Percentiles rank a stretch among this genome's conserved stretches.
These are phyloP conservation scores for Pristionchus mayeri DNA, from an alignment of 2,888 invertebrate species.

Conservation along the genomic window DNA sequence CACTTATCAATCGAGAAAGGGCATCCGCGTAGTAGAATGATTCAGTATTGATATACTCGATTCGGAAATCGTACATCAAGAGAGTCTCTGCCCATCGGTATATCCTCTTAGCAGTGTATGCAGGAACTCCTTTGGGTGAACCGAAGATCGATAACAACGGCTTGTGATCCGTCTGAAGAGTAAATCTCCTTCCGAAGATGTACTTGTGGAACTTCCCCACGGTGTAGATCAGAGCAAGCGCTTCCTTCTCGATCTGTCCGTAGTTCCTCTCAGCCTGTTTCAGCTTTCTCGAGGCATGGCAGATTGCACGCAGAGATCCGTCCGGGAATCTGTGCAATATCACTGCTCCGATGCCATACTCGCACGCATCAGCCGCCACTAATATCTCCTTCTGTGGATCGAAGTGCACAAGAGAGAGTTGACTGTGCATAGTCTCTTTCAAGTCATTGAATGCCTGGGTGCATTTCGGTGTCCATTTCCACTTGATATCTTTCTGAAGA, in stretches of 20 bases:
- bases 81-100: slow-evolving; percentile 70
- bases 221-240: slow-evolving; percentile 76
- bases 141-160: slow-evolving; percentile 74
- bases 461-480: no score
- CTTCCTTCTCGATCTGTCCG: slow-evolving; percentile 73
- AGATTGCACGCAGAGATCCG: slow-evolving; percentile 63
- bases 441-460: no score
- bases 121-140: no score
- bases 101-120: slow-evolving; percentile 71
- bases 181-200: slow-evolving; percentile 77
- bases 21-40: slow-evolving; percentile 74
- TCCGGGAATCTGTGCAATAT: slow-evolving; percentile 61
- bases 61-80: slow-evolving; percentile 75
- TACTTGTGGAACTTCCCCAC: slow-evolving; percentile 77
- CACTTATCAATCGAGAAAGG: slow-evolving; percentile 69
- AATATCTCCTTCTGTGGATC: no score
- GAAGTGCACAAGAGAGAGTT: no score
- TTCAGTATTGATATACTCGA: slow-evolving; percentile 69
- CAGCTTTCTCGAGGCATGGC: slow-evolving; percentile 55
- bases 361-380: slow-evolving; percentile 74
- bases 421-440: no score
- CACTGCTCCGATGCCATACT: slow-evolving; percentile 73
- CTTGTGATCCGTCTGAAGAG: slow-evolving; percentile 65
- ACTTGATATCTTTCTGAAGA: no score
- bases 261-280: slow-evolving; percentile 59